Base-by-base conservation (phyloP, 2,888 invertebrate species). In the Dorcus hopei region DNA sequence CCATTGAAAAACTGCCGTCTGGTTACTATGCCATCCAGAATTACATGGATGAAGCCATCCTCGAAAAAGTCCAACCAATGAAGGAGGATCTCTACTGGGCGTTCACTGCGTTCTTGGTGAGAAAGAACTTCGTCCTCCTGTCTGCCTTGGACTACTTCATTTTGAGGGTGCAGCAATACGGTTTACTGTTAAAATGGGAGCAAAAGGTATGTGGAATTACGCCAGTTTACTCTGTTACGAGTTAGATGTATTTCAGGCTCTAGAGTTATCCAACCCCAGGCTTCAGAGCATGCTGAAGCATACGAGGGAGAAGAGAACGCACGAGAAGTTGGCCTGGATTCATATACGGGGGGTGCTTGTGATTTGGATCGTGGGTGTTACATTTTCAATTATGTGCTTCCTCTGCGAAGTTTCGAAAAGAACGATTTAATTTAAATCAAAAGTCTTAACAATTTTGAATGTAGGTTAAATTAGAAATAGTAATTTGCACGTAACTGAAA, bases 181-280 rank as follows among this genome's bases (percentile, higher is more conserved):
- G 61, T 23, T 23, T 61, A 33, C 19, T 48, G 23, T 47, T 52
- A n/a, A n/a, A 52, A 14, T 61, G 61, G 61, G 61, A 61, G n/a
- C 23, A 54, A 40, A 33, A 61, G 38, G 61, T 61, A 5, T 6
- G 26, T 6, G 26, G 26, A 33, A 33, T 33, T 33, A 7, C 26
- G 0, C 19, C 19, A 19, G 2, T 19, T 33, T 33, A 33, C 26
- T 7, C 26, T 6, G 7, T 33, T 6, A 33, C 5, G 26, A 7
- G 5, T 33, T 33, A 33, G 4, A 33, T 33, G 26, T 6, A 6
- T 33, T 33, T 33, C 7, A 33, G 26, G 26, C 26, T 0, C 26
- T 33, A 7, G 6, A 33, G 6, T 33, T 33, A 33, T 33, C 26
- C 26, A 33, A 33, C 26, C 6, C 26, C 26, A 49, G 48, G 49